Base-by-base conservation (phyloP, 2,888 invertebrate genomes). In the Lithodes maja region DNA sequence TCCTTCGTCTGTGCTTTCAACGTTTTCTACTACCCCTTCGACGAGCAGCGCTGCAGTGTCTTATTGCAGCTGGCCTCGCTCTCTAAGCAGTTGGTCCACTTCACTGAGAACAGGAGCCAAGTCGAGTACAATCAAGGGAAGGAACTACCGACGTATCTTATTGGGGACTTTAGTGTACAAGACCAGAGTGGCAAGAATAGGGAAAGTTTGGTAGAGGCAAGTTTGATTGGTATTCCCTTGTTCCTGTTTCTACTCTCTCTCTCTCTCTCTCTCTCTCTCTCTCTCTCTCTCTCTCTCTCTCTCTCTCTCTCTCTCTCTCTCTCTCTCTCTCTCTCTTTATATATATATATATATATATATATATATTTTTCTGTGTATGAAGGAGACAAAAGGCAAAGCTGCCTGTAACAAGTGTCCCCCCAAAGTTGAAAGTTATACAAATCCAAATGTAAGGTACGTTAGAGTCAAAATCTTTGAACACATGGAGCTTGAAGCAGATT, bases 11-110 rank as follows among this genome's bases (percentile, higher is more conserved):
- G 89, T 78, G 52, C 50, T 52, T 89, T 89, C n/a, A 78, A 85
- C 77, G 85, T 89, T n/a, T 89, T 89, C 54, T 89, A 85, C 77
- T 89, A 89, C 52, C 89, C 89, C 2, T 81, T 89, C n/a, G 89
- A 89, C 83, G 69, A 55, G 33, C 89, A 89, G 54, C 52, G 50
- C 9, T 89, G 89, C 54, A 80, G 54, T 5, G 81, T 86, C 54
- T 54, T 86, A 49, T 53, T 86, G 53, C 86, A 86, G 54, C 52
- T 86, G 50, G 50, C 86, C 71, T 86, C 86, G 68, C 52, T 86
- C 17, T 80, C 80, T 17, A 86, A 80, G 61, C 17, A 86, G 69
- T 71, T 86, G 3, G 86, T 85, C 68, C 33, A 17, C 7, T 17
- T 80, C 3, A 80, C 80, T 1, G 12, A 80, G 12, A 61, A 15